These are phyloP conservation scores for Leucopsar rothschildi DNA, from an alignment of 2,113 vertebrate species.

Conservation along the genomic window DNA sequence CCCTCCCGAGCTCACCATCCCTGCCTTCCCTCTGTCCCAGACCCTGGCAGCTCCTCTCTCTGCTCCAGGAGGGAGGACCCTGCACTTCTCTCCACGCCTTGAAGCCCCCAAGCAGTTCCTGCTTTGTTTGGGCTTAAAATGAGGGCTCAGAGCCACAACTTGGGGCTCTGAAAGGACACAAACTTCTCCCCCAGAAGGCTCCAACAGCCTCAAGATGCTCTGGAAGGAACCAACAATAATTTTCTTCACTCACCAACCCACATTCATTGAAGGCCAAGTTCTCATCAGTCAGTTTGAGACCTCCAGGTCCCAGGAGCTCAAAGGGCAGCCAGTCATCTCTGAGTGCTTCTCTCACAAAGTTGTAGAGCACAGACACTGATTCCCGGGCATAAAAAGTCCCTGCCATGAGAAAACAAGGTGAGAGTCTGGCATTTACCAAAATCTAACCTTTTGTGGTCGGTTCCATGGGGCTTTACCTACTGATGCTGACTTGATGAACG, in stretches of 20 bases:
- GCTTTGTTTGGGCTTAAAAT: not conserved
- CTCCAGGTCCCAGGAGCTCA: conserved; percentile 84
- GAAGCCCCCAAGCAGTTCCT: not conserved
- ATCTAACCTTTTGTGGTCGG: not conserved
- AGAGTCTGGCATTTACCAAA: not conserved
- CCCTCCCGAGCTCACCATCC: not conserved
- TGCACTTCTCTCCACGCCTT: not conserved
- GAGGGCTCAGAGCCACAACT: not conserved
- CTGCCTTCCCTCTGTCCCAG: not conserved
- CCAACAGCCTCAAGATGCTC: not conserved
- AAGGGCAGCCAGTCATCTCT: conserved; percentile 91
- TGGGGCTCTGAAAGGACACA: not conserved
- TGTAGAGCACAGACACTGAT: conserved; percentile 74
- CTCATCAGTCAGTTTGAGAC: conserved; percentile 85
- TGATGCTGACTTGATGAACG: not conserved
- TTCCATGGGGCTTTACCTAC: not conserved
- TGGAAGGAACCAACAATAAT: not conserved
- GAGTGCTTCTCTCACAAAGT: conserved; percentile 84
- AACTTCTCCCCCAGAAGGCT: not conserved
- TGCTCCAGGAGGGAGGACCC: not conserved
- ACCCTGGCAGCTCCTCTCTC: not conserved
- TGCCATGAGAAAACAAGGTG: conserved; percentile 37
- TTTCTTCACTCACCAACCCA: conserved; percentile 82
- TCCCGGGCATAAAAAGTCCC: conserved; percentile 93
- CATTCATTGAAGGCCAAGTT: conserved; percentile 83